These are phyloP conservation scores for Amitus sp. DNA, from an alignment of 2,888 invertebrate species.

Conservation along the genomic window DNA sequence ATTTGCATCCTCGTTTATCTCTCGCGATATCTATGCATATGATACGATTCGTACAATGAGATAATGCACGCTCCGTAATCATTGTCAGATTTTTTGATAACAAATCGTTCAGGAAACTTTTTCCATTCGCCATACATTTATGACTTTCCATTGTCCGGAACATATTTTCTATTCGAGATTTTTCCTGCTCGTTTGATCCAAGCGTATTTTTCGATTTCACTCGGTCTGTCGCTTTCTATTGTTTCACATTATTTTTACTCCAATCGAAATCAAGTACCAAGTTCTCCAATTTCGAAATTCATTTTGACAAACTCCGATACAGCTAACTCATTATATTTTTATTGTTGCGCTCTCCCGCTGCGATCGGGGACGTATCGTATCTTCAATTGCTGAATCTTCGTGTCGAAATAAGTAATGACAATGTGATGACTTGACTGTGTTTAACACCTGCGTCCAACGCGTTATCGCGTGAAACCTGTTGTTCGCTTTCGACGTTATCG, in stretches of 20 bases:
- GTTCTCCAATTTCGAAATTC: too few species aligned
- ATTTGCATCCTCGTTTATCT: conserved; percentile 40
- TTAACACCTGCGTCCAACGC: conserved; percentile 63
- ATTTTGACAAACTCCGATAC: too few species aligned
- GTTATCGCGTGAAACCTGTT: conserved; percentile 52
- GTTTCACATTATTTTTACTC: too few species aligned
- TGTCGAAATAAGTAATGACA: conserved; percentile 59
- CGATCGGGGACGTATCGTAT: conserved; percentile 34
- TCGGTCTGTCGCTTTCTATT: too few species aligned
- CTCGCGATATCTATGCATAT: conserved; percentile 39
- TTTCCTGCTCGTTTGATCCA: not conserved
- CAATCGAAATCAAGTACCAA: too few species aligned
- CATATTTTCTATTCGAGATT: not conserved
- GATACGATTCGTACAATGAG: conserved; percentile 40
- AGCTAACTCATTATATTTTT: too few species aligned
- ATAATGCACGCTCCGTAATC: conserved; percentile 38
- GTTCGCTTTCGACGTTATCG: conserved; percentile 51
- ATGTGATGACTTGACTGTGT: conserved; percentile 57
- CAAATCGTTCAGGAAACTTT: not conserved
- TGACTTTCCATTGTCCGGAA: conserved; percentile 3
- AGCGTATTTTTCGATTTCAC: too few species aligned
- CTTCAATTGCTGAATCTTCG: conserved; percentile 21
- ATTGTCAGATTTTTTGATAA: conserved; percentile 15
- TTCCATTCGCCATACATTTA: not conserved
- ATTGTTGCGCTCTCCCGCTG: conserved; percentile 26